Evolutionary conservation across 1,140 invertebrate genomes (phyloP).

Genomic region (Lordiphosa clarofinis): DNA sequence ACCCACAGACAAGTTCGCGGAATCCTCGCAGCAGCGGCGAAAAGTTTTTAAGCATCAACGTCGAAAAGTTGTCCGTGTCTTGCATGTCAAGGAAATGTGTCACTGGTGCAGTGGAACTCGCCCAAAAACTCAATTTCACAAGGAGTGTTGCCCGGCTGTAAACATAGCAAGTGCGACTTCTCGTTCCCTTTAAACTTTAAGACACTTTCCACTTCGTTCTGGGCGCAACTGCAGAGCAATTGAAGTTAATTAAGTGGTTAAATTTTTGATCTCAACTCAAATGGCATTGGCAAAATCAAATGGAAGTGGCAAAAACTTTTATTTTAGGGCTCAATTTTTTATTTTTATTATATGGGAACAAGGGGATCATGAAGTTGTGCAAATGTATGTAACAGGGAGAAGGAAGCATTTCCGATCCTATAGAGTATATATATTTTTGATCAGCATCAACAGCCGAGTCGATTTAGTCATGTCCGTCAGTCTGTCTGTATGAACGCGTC

Average conservation of each 20-base stretch:
- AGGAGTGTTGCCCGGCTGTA: conserved; percentile 18
- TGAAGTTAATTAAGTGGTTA: conserved; percentile 68
- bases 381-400: too few species aligned
- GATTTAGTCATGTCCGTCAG: too few species aligned
- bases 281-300: conserved; percentile 18
- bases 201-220: conserved; percentile 15
- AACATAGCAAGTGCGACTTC: conserved; percentile 51
- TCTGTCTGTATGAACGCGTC: too few species aligned
- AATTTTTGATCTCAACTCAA: conserved; percentile 51
- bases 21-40: conserved; percentile 44
- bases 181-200: conserved; percentile 12
- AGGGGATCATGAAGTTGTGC: too few species aligned
- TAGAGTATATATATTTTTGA: too few species aligned
- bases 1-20: conserved; percentile 33
- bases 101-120: conserved; percentile 29
- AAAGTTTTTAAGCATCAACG: conserved; percentile 71
- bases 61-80: conserved; percentile 72
- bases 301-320: too few species aligned
- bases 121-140: conserved; percentile 23
- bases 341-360: too few species aligned
- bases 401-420: too few species aligned
- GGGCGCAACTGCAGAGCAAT: conserved; percentile 32
- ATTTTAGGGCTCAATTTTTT: too few species aligned
- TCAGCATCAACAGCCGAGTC: too few species aligned
- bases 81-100: conserved; percentile 69